A percentile compares a stretch with the other conserved stretches of the same genome.
These are phyloP conservation scores for Diorhabda sublineata DNA, from an alignment of 1,140 invertebrate species.

Conservation along the genomic window DNA sequence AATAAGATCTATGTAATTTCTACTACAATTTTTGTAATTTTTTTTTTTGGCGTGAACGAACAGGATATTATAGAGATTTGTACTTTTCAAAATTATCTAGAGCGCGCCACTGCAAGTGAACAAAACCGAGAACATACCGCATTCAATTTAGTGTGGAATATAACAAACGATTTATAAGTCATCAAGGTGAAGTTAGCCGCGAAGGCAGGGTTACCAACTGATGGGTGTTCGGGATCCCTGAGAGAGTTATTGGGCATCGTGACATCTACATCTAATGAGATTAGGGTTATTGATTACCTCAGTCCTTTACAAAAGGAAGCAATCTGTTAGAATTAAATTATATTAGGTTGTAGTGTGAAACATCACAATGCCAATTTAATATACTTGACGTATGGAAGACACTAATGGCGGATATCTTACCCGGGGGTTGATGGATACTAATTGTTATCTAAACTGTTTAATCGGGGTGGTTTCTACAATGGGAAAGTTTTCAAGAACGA, in stretches of 20 bases:
- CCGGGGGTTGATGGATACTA: constrained; percentile 16
- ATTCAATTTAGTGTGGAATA: constrained; percentile 20
- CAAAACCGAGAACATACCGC: constrained; percentile 4
- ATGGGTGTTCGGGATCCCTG: constrained; percentile 11
- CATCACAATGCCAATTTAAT: constrained; percentile 20
- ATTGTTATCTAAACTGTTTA: constrained; percentile 12
- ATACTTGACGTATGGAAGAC: constrained; percentile 13
- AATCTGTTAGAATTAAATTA: constrained; percentile 28
- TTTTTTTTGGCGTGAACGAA: too few relatives aligned
- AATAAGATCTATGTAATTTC: too few relatives aligned
- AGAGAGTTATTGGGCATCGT: constrained; percentile 26
- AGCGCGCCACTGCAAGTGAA: constrained; percentile 4
- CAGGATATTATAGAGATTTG: too few relatives aligned
- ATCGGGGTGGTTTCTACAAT: background rate
- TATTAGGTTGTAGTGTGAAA: constrained; percentile 21
- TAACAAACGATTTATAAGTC: constrained; percentile 21
- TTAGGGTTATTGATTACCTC: constrained; percentile 31
- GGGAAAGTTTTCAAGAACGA: background rate
- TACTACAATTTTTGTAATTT: too few relatives aligned
- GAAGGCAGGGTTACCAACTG: constrained; percentile 25
- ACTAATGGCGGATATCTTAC: constrained; percentile 16
- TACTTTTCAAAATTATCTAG: too few relatives aligned
- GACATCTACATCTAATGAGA: constrained; percentile 34
- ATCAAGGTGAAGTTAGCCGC: constrained; percentile 7
- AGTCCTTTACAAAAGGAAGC: constrained; percentile 21